Evolutionary conservation across 2,888 invertebrate genomes (phyloP).

Genomic region (Melanargia galathea): DNA sequence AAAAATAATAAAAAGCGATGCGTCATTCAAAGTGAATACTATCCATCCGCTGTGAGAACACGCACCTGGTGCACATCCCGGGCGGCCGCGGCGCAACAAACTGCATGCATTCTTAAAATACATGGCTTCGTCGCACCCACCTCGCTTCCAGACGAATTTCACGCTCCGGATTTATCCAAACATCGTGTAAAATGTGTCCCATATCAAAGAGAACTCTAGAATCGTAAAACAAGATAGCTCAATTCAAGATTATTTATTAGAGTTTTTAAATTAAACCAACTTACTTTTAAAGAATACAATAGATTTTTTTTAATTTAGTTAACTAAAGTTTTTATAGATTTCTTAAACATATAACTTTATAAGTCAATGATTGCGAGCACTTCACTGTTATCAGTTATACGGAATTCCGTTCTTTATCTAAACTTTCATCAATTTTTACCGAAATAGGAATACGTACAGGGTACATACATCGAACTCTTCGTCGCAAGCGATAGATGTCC

Average conservation of each 20-base stretch:
- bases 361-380: too few relatives aligned
- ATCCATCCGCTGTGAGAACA: slow-evolving; percentile 41
- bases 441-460: too few relatives aligned
- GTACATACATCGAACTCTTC: too few relatives aligned
- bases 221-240: not conserved
- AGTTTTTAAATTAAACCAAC: too few relatives aligned
- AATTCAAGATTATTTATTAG: not conserved
- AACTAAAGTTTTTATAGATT: too few relatives aligned
- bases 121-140: slow-evolving; percentile 23
- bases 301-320: too few relatives aligned
- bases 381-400: too few relatives aligned
- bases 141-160: not conserved
- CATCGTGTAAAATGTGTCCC: slow-evolving; percentile 7
- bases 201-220: not conserved
- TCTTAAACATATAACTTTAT: too few relatives aligned
- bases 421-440: too few relatives aligned
- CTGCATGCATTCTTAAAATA: slow-evolving; percentile 40
- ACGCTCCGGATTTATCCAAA: slow-evolving; percentile 1
- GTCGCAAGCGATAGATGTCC: too few relatives aligned
- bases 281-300: too few relatives aligned
- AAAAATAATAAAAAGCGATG: slow-evolving; percentile 18
- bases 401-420: too few relatives aligned
- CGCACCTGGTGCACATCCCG: slow-evolving; percentile 38
- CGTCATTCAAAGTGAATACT: slow-evolving; percentile 21
- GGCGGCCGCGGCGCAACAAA: slow-evolving; percentile 33